Percentiles rank a stretch among this genome's conserved stretches.
Conservation (phyloP, 2,113 vertebrate species). For the Ochotona curzoniae region DNA sequence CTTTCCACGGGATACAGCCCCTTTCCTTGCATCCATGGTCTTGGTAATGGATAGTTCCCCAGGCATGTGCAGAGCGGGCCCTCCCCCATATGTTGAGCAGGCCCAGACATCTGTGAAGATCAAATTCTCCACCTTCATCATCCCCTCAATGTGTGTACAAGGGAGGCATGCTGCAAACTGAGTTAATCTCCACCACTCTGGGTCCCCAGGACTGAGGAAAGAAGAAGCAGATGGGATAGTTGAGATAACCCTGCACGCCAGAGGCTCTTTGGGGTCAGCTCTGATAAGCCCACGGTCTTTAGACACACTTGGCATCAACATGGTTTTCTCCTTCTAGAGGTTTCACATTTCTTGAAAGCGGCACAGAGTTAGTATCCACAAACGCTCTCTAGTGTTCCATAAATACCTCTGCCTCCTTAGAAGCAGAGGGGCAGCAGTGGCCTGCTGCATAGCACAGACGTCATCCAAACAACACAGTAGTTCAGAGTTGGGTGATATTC, state of each 20-base stretch:
- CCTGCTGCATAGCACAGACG: not conserved
- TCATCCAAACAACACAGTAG: too few species aligned
- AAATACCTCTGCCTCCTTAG: not conserved
- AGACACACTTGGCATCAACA: not conserved
- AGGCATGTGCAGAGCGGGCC: not conserved
- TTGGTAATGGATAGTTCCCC: not conserved
- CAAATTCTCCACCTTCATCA: not conserved
- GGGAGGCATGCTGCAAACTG: not conserved
- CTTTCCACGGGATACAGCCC: not conserved
- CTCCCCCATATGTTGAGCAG: not conserved
- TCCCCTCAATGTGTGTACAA: not conserved
- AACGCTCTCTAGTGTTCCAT: not conserved
- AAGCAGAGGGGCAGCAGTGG: not conserved
- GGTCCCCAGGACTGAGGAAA: not conserved
- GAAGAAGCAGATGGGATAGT: not conserved
- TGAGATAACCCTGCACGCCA: rapidly evolving
- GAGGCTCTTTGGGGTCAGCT: not conserved
- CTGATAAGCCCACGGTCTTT: not conserved
- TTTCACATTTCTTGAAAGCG: not conserved
- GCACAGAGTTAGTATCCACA: not conserved
- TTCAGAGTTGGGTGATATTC: not conserved
- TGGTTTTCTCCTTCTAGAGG: not conserved
- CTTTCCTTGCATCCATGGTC: not conserved
- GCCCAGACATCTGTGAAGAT: not conserved
- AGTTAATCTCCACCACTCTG: not conserved